These are phyloP conservation scores for Cariama cristata DNA, from an alignment of 2,113 vertebrate species.

Conservation along the genomic window DNA sequence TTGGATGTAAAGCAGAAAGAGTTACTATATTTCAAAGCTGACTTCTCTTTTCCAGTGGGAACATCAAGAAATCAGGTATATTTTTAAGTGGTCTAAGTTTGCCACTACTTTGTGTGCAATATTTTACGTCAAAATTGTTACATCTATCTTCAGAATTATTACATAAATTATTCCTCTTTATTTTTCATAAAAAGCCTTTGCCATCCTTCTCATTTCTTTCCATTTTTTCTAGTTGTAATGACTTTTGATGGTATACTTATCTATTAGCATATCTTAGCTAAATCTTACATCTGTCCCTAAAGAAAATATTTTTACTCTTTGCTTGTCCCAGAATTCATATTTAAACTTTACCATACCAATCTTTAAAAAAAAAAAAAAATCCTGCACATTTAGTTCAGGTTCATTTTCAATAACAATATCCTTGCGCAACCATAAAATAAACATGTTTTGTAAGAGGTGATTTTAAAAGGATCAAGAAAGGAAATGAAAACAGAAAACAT, in stretches of 20 bases:
- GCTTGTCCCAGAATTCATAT: background rate
- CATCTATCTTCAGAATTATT: background rate
- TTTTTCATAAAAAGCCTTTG: background rate
- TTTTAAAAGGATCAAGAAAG: background rate
- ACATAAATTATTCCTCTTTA: background rate
- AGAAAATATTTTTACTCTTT: background rate
- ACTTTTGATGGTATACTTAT: background rate
- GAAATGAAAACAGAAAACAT: background rate
- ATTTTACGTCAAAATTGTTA: background rate
- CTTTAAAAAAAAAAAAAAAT: background rate
- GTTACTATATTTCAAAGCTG: background rate
- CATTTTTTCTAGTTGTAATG: background rate
- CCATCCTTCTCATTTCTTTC: background rate
- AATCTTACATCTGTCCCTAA: background rate
- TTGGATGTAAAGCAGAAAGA: background rate
- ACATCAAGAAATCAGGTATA: background rate
- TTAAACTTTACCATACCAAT: background rate
- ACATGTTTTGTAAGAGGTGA: background rate
- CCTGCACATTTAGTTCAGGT: background rate
- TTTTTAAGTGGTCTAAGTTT: background rate
- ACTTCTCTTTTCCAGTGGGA: background rate
- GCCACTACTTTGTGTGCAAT: background rate
- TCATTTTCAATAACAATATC: background rate
- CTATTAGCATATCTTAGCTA: background rate
- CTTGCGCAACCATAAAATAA: background rate